Conservation (phyloP, 2,888 invertebrate species). For the Ornithoptera priamus region DNA sequence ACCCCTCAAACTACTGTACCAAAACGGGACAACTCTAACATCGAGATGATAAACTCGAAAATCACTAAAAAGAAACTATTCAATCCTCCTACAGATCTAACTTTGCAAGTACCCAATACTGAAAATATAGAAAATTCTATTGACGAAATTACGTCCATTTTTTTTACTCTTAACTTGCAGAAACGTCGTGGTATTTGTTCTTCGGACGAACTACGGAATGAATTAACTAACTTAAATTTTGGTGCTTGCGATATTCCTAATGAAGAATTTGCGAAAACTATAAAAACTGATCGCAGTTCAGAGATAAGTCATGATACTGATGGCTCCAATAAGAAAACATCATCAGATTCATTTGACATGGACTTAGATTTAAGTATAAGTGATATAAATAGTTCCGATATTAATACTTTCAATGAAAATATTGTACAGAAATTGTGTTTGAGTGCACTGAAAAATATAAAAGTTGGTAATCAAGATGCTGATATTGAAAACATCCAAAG, state of each 20-base stretch:
- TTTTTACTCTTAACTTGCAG: constrained; percentile 62
- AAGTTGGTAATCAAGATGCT: constrained; percentile 77
- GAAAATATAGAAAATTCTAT: constrained; percentile 70
- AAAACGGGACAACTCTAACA: constrained; percentile 49
- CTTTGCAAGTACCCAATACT: constrained; percentile 65
- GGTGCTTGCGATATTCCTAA: constrained; percentile 58
- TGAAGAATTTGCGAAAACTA: constrained; percentile 60
- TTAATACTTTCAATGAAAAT: constrained; percentile 77
- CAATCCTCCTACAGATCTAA: constrained; percentile 74
- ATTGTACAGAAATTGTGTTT: constrained; percentile 77
- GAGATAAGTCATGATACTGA: constrained; percentile 73
- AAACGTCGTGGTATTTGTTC: constrained; percentile 81
- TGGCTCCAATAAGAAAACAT: constrained; percentile 74
- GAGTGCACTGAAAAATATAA: constrained; percentile 76
- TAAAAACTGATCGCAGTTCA: constrained; percentile 65
- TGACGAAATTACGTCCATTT: constrained; percentile 66
- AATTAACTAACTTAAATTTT: constrained; percentile 60
- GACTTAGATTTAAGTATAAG: constrained; percentile 78
- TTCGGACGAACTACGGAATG: constrained; percentile 72
- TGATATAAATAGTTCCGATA: constrained; percentile 78
- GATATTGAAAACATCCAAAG: constrained; percentile 78
- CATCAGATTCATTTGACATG: constrained; percentile 76
- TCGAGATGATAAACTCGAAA: constrained; percentile 43
- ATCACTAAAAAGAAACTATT: constrained; percentile 62
- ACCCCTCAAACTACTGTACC: constrained; percentile 57